Evolutionary conservation across 2,113 vertebrate species (phyloP).

Genomic region (Sturnus vulgaris): DNA sequence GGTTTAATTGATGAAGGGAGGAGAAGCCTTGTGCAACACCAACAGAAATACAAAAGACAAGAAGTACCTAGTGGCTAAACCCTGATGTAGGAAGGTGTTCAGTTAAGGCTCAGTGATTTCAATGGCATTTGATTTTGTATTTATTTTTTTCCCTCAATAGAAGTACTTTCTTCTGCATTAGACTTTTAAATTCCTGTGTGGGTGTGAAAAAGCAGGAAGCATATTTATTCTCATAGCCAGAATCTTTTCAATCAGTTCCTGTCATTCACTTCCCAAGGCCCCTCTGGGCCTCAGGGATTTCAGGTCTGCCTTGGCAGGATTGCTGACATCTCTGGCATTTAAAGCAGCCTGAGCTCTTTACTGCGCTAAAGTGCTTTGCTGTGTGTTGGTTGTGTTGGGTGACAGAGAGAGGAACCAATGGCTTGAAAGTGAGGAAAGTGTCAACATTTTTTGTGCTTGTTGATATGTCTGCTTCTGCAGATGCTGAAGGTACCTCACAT

Average conservation of each 20-base stretch:
- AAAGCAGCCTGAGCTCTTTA: neutral
- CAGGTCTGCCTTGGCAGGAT: neutral
- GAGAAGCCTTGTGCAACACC: neutral
- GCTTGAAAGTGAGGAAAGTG: neutral
- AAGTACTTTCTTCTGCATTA: neutral
- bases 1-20: neutral
- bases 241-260: neutral
- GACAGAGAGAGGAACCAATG: neutral
- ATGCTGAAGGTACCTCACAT: neutral
- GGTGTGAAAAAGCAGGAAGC: constrained; percentile 1
- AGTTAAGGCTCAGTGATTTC: neutral
- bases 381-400: neutral
- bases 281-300: neutral
- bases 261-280: neutral
- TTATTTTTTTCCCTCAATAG: neutral
- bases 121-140: neutral
- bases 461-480: neutral
- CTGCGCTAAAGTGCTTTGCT: neutral
- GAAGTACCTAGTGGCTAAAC: neutral
- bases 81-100: neutral
- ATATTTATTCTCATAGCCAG: neutral
- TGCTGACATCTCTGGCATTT: neutral
- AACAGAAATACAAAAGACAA: neutral
- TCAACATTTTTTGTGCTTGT: neutral
- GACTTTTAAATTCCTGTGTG: neutral